A percentile compares a stretch with the other conserved stretches of the same genome.
Conservation (phyloP, 2,113 vertebrate species). For the Pyrgilauda ruficollis region DNA sequence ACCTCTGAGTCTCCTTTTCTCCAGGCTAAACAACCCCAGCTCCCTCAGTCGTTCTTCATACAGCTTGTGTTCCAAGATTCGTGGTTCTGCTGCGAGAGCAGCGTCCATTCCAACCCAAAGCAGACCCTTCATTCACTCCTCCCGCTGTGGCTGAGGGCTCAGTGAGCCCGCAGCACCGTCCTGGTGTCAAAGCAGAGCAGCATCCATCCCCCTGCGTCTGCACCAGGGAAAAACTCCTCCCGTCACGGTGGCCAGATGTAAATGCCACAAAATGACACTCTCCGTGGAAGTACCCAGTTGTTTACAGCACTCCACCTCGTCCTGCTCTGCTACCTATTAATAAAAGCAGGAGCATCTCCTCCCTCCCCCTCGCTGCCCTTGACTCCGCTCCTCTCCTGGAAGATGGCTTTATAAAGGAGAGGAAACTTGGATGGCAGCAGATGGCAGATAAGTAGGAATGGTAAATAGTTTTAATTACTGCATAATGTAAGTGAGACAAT, state of each 20-base stretch:
- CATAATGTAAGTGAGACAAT: slow-evolving; percentile 85
- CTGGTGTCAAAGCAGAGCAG: background rate
- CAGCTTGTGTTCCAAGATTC: too few species aligned
- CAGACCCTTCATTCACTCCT: background rate
- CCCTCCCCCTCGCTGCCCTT: background rate
- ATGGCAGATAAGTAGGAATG: slow-evolving; percentile 85
- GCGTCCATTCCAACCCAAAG: background rate
- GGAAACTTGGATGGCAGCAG: slow-evolving; percentile 72
- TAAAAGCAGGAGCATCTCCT: background rate
- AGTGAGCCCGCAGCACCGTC: background rate
- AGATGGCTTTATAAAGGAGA: slow-evolving; percentile 72
- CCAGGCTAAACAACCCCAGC: too few species aligned
- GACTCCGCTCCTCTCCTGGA: slow-evolving; percentile 33
- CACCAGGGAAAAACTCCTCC: background rate
- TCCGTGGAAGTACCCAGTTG: background rate
- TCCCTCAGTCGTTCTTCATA: too few species aligned
- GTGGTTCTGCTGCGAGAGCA: background rate
- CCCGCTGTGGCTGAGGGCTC: background rate
- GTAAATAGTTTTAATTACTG: slow-evolving; percentile 90
- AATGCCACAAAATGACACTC: background rate
- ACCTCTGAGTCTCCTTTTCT: too few species aligned
- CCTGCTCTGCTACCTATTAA: slow-evolving; percentile 32
- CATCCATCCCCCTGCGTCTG: too few species aligned
- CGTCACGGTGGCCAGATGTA: fast-evolving
- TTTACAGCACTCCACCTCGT: background rate